A percentile compares a stretch with the other conserved stretches of the same genome.
Conservation (phyloP, 2,888 invertebrate genomes). For the Pseudococcus jackbeardsleyi region DNA sequence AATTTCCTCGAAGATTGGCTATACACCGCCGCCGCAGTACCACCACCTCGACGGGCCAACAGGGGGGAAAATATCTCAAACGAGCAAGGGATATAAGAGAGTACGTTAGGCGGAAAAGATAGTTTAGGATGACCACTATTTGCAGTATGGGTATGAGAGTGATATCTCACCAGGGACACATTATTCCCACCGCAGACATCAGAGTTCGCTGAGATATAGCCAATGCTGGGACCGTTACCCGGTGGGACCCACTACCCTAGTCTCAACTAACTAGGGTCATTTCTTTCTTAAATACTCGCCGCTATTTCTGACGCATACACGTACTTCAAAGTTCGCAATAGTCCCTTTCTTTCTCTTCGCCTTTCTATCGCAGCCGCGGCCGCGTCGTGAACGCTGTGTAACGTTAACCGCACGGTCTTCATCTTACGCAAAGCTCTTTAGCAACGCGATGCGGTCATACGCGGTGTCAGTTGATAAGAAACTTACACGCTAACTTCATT, state of each 20-base stretch:
- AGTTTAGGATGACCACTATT: constrained; percentile 61
- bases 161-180: constrained; percentile 64
- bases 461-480: constrained; percentile 54
- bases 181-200: constrained; percentile 64
- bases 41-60: background rate
- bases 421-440: constrained; percentile 33
- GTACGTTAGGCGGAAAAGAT: constrained; percentile 58
- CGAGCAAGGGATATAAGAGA: constrained; percentile 12
- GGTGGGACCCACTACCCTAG: constrained; percentile 64
- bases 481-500: constrained; percentile 44
- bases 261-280: constrained; percentile 62
- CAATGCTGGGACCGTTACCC: constrained; percentile 60
- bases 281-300: constrained; percentile 62
- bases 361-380: background rate
- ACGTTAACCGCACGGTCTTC: constrained; percentile 57
- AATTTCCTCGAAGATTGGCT: constrained; percentile 56
- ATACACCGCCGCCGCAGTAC: too few relatives aligned
- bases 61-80: background rate
- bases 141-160: constrained; percentile 55
- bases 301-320: constrained; percentile 26
- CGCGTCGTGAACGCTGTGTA: background rate
- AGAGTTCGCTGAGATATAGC: constrained; percentile 63
- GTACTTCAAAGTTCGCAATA: background rate
- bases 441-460: constrained; percentile 53
- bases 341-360: background rate